A percentile compares a stretch with the other conserved stretches of the same genome.
These are phyloP conservation scores for Calliopsis andreniformis DNA, from an alignment of 1,140 invertebrate genomes.

Conservation along the genomic window DNA sequence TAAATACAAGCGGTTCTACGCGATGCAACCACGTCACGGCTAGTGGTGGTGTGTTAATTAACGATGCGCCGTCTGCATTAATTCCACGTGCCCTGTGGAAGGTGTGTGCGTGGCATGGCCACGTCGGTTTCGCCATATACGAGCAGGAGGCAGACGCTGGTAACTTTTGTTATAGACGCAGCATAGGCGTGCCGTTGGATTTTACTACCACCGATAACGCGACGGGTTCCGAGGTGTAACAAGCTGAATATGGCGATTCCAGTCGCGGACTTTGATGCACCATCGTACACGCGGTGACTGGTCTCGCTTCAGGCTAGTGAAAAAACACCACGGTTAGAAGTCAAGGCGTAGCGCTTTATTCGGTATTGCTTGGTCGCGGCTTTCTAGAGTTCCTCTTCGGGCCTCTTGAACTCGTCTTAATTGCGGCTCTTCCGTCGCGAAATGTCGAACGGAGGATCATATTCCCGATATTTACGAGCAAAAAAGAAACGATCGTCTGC, in stretches of 20 bases:
- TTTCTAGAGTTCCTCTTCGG: constrained; percentile 46
- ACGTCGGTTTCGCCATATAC: background rate
- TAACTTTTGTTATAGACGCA: constrained; percentile 16
- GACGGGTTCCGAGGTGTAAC: constrained; percentile 31
- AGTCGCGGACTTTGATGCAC: constrained; percentile 28
- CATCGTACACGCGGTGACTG: constrained; percentile 29
- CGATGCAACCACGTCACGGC: constrained; percentile 28
- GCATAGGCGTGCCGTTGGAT: constrained; percentile 30
- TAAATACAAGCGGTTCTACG: constrained; percentile 4
- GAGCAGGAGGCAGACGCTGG: background rate
- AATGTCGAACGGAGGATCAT: background rate
- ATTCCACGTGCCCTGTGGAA: constrained; percentile 29
- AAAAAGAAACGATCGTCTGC: too few relatives aligned
- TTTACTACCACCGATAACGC: constrained; percentile 38
- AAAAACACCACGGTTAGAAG: constrained; percentile 34
- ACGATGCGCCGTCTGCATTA: constrained; percentile 34
- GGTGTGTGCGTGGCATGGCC: background rate
- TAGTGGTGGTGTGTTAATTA: constrained; percentile 42
- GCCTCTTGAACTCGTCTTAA: constrained; percentile 12
- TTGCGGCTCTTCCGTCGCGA: constrained; percentile 1
- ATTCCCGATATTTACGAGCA: too few relatives aligned
- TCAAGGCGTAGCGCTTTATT: constrained; percentile 50
- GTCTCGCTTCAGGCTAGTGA: background rate
- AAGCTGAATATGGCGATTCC: constrained; percentile 54
- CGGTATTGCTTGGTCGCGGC: constrained; percentile 25